Base-by-base conservation (phyloP, 2,113 vertebrate species). In the Echinops telfairi region DNA sequence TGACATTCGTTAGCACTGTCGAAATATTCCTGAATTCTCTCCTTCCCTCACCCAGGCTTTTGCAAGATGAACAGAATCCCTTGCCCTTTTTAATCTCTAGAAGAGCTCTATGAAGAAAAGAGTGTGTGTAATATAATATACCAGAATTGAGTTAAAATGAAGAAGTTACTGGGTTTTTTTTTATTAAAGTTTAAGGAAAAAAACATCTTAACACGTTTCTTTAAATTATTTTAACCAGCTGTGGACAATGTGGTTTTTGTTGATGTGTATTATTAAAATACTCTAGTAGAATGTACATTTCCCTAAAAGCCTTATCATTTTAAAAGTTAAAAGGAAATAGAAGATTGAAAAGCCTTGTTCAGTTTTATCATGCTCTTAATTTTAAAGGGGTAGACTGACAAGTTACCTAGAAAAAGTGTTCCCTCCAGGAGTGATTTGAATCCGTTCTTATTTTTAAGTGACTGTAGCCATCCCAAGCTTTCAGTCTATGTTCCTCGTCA, bases 401-500 rank as follows among this genome's bases (percentile, higher is more conserved):
- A 64, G 2, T 87, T 93, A 92, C 73, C 66, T 81, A 94, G 40
- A 40, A 91, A 91, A 33, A 3, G 75, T 88, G 58, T 47, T 88
- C 0, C 81, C 78, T 36, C 4, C 92, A 90, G 92, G 68, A 94
- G 0, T 94, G 88, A 87, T 82, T 58, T 0, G 94, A 38, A 93
- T 71, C 19, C 95, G 19, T 96, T 91, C 1, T 1, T 40, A 1
- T 90, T 86, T 95, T 96, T 94, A 94, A 82, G 92, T 70, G 88
- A 93, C 83, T 89, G 80, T 76, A 93, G 60, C 57, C 93, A 89
- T 88, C 84, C 84, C 82, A 85, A 27, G 87, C 68, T 96, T 95
- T 97, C 89, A 88, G 9, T 90, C 86, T 96, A 36, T 97, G 62
- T 97, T 95, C 94, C 88, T 96, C 97, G 84, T 96, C 95, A 76